phyloP scores from a whole-genome alignment of 2,888 invertebrate species.

The Eristalis tenax region DNA sequence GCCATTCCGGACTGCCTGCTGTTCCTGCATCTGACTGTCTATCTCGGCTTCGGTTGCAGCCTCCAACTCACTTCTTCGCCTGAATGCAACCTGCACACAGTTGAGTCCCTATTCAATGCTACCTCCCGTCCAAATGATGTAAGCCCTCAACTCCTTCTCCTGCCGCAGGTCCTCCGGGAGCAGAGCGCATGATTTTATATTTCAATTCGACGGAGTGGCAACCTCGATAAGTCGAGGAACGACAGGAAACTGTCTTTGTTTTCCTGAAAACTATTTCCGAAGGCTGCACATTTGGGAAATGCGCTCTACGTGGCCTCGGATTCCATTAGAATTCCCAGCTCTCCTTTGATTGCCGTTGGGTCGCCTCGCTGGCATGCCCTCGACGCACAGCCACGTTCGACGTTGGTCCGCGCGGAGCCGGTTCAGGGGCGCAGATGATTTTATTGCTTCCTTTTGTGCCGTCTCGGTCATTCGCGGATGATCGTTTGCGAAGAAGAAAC shows the following conservation, averaged over 20 bases:
- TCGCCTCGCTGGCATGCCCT: not conserved
- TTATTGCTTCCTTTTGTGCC: constrained; percentile 10
- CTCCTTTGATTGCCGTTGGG: not conserved
- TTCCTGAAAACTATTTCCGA: constrained; percentile 52
- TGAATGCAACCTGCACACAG: constrained; percentile 22
- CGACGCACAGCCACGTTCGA: not conserved
- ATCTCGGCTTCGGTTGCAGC: not conserved
- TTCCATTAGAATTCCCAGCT: constrained; percentile 31
- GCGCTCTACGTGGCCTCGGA: constrained; percentile 35
- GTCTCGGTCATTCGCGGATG: constrained; percentile 1
- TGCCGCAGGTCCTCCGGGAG: not conserved
- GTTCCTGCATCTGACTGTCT: constrained; percentile 11
- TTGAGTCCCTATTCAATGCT: constrained; percentile 53
- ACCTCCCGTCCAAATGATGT: constrained; percentile 17
- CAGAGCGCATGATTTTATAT: constrained; percentile 39
- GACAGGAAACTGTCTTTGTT: constrained; percentile 49
- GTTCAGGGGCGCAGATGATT: constrained; percentile 1
- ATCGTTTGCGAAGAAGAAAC: not conserved
- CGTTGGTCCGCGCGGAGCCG: not conserved
- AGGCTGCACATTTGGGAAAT: constrained; percentile 53
- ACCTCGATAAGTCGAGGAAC: not conserved
- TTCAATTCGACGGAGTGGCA: constrained; percentile 2
- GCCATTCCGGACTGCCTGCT: constrained; percentile 35
- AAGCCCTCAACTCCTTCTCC: not conserved
- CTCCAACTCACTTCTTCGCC: constrained; percentile 5